Base-by-base conservation (phyloP, 2,113 vertebrate species). In the Notothenia coriiceps region DNA sequence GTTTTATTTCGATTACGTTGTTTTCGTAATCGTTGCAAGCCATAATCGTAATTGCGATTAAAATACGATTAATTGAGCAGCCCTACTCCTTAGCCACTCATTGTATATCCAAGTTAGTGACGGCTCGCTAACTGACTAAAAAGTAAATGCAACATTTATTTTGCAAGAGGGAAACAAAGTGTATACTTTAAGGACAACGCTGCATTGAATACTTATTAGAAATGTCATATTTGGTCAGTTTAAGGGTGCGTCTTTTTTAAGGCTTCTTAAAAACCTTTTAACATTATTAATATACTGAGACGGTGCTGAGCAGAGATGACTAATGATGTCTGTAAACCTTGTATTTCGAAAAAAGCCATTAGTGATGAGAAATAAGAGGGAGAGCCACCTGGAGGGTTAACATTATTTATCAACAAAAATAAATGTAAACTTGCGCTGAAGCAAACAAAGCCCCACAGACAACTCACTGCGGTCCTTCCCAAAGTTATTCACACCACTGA, bases 401-500 rank as follows among this genome's bases (percentile, higher is more conserved):
- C 3, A 35, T 22, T 18, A 46, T 51, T 22, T 13, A 13, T 66
- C 20, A 65, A 71, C 12, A 55, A 59, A 17, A 40, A 35, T 13
- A 52, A n/a, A 46, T 77, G 57, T 29, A 51, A 70, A 64, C 29
- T 20, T 18, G 3, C 17, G 51, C 25, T 47, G 4, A 54, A 66
- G n/a, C 17, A 44, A 44, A 35, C 56, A 47, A 22, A 50, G 18
- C 1, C 7, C 4, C 4, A 7, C 49, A 54, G 15, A 83, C 56
- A 74, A 20, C 56, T 40, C 29, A 60, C 51, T 13, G 20, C 4
- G 5, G 33, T 40, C 68, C 56, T 52, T 40, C n/a, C 50, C 44
- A 72, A 67, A 70, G 59, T 20, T 20, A 29, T 17, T 33, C 18
- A 43, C 7, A 2, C 18, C 65, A 59, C 74, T 56, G 60, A 65